Evolutionary conservation across 2,113 vertebrate species (phyloP).

Genomic region (Ageneiosus marmoratus): DNA sequence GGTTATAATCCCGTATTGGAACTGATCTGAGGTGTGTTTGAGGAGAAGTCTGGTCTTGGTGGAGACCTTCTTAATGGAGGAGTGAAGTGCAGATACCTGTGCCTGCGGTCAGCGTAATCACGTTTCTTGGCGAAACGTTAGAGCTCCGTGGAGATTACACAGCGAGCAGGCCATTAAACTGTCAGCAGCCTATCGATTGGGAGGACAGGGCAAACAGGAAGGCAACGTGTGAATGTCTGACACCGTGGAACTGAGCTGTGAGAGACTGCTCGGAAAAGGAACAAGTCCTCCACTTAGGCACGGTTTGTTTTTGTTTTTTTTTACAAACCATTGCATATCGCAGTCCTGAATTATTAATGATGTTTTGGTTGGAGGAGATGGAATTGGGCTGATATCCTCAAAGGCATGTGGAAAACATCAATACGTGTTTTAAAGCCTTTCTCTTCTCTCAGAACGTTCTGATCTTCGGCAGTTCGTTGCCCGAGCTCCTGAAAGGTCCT

Average conservation of each 20-base stretch:
- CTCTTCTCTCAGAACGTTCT: background rate
- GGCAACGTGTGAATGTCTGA: slow-evolving; percentile 51
- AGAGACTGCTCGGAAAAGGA: slow-evolving; percentile 20
- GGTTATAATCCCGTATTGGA: too few species aligned
- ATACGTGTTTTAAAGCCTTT: slow-evolving; percentile 21
- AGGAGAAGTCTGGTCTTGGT: slow-evolving; percentile 1
- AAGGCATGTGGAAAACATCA: background rate
- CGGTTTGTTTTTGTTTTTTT: background rate
- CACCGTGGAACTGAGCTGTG: slow-evolving; percentile 18
- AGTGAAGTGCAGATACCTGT: slow-evolving; percentile 37
- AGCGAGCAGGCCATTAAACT: slow-evolving; percentile 53
- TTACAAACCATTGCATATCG: slow-evolving; percentile 12
- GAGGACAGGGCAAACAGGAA: slow-evolving; percentile 47
- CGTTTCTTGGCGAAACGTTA: slow-evolving; percentile 52
- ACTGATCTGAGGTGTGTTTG: background rate
- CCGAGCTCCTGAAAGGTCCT: background rate
- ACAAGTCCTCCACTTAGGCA: background rate
- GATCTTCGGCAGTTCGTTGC: background rate
- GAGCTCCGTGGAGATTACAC: slow-evolving; percentile 42
- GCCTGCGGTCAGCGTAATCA: slow-evolving; percentile 51
- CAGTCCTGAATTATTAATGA: slow-evolving; percentile 27
- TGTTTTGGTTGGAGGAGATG: background rate
- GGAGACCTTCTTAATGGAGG: slow-evolving; percentile 48
- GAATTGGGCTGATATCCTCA: background rate
- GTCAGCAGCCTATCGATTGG: slow-evolving; percentile 52